phyloP scores from a whole-genome alignment of 2,797 vertebrate species.

The Astyanax mexicanus region DNA sequence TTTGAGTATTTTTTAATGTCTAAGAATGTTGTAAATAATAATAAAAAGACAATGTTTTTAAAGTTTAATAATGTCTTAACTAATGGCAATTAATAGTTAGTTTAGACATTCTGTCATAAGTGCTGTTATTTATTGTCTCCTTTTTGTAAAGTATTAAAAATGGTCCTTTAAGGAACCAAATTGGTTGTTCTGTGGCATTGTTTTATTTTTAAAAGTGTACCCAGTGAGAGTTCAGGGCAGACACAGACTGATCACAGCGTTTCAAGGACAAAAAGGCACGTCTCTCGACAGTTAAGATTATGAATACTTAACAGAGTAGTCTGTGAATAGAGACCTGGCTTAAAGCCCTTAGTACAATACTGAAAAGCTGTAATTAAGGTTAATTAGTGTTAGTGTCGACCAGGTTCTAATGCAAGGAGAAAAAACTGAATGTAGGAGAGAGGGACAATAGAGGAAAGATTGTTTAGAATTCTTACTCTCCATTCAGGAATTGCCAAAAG shows the following conservation, averaged over 20 bases:
- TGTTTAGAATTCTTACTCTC: neutral
- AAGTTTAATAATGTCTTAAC: too few species aligned
- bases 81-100: too few species aligned
- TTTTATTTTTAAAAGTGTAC: too few species aligned
- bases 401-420: neutral
- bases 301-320: neutral
- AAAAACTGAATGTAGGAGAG: neutral
- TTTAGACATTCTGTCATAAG: too few species aligned
- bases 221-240: slow-evolving; percentile 1
- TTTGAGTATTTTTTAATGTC: too few species aligned
- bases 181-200: too few species aligned
- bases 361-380: slow-evolving; percentile 10
- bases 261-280: slow-evolving; percentile 12
- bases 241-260: neutral
- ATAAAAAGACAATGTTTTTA: too few species aligned
- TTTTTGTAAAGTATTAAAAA: too few species aligned
- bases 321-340: neutral
- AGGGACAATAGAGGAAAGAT: neutral
- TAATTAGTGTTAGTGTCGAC: slow-evolving; percentile 1
- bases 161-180: too few species aligned
- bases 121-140: too few species aligned
- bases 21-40: too few species aligned
- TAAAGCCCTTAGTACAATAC: neutral
- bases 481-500: slow-evolving; percentile 24
- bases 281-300: neutral